phyloP scores from a whole-genome alignment of 2,113 vertebrate species.

The Gobius niger region DNA sequence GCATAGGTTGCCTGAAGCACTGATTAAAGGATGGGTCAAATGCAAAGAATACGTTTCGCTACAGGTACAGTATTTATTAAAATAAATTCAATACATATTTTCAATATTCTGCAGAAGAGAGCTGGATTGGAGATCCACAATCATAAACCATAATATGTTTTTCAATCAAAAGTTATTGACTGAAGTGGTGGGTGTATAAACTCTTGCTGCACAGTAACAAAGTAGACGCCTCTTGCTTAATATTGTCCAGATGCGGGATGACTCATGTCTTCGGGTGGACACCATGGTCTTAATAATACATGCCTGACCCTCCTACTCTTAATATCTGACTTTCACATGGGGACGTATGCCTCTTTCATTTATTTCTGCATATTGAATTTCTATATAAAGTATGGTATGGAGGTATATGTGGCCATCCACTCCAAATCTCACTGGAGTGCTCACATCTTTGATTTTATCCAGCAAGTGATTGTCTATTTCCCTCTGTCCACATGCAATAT shows the following conservation, averaged over 20 bases:
- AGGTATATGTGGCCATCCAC: neutral
- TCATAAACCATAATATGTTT: neutral
- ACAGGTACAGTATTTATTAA: too few species aligned
- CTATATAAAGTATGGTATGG: constrained; percentile 6
- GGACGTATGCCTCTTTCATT: constrained; percentile 7
- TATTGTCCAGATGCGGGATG: constrained; percentile 33
- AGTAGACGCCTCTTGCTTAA: constrained; percentile 44
- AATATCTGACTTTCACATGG: constrained; percentile 22
- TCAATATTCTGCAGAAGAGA: neutral
- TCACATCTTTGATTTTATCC: constrained; percentile 9
- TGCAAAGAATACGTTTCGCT: too few species aligned
- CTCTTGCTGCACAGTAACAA: constrained; percentile 21
- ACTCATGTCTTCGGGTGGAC: constrained; percentile 55
- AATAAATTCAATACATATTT: neutral
- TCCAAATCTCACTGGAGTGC: constrained; percentile 10
- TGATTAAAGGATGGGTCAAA: too few species aligned
- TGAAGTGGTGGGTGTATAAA: constrained; percentile 27
- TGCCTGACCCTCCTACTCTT: constrained; percentile 43
- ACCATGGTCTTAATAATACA: constrained; percentile 60
- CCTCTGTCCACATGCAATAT: constrained; percentile 5
- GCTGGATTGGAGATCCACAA: too few species aligned
- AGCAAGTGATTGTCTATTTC: constrained; percentile 18
- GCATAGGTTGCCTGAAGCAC: too few species aligned
- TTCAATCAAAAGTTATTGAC: constrained; percentile 20
- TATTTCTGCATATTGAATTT: constrained; percentile 18